Base-by-base conservation (phyloP, 1,140 invertebrate species). In the Hylaeus volcanicus region DNA sequence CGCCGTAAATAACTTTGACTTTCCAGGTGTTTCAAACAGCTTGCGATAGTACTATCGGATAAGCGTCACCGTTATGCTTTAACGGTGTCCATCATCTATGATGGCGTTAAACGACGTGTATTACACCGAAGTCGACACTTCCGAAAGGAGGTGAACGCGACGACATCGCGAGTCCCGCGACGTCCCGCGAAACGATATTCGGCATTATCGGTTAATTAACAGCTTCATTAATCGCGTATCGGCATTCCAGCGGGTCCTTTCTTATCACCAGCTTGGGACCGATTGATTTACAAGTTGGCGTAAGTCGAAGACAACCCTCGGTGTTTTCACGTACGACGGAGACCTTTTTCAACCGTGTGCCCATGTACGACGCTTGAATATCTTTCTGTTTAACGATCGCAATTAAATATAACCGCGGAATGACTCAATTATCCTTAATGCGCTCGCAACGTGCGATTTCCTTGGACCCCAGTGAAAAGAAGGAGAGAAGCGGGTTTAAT, bases 361-460 rank as follows among this genome's bases (percentile, higher is more conserved):
- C 48, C 60, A 53, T 41, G 4, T 74, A 78, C 60, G 82, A 64
- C 39, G 45, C n/a, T 39, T 45, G 70, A 74, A 12, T 73, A 48
- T 81, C 77, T 51, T n/a, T 72, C 60, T 63, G 78, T 11, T 64
- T 73, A 79, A 86, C 37, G 71, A 84, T 84, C 60, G 84, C 56
- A 84, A 87, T 88, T 88, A 88, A 79, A 88, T 64, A 74, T 64
- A 74, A 77, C 61, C 58, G 65, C 64, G 63, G 66, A 83, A 89
- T 85, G 76, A 68, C 79, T 89, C 76, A 89, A 89, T 89, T 89
- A 88, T 82, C 83, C 79, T 86, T 85, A 88, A 87, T 73, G 68
- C 53, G 78, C 15, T 2, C 55, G 14, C 70, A 55, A 73, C 63
- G 71, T 41, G 53, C 58, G 66, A 15, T 74, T 73, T 80, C 73